Percentiles rank a stretch among this genome's conserved stretches.
Conservation (phyloP, 2,113 vertebrate species). For the Poecile atricapillus region DNA sequence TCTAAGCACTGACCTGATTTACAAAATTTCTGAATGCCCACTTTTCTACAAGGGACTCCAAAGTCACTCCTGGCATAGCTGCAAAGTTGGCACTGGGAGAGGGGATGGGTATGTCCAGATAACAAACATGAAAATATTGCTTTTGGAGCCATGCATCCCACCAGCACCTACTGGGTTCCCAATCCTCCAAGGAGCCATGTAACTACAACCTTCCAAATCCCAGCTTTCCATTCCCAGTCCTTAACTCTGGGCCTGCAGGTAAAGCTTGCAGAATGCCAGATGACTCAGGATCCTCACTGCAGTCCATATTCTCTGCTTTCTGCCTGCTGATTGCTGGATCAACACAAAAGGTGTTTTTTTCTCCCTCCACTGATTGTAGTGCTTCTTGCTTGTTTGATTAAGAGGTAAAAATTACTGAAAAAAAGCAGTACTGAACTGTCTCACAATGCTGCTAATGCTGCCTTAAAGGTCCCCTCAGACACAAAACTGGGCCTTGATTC, state of each 20-base stretch:
- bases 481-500: neutral
- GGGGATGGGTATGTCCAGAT: neutral
- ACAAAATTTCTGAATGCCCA: neutral
- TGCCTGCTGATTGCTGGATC: neutral
- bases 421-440: neutral
- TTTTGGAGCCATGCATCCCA: neutral
- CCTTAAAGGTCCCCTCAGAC: neutral
- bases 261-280: neutral
- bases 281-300: rapidly evolving
- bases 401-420: neutral
- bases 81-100: neutral
- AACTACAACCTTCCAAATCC: neutral
- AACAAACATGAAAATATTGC: neutral
- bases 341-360: neutral
- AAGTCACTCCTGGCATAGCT: neutral
- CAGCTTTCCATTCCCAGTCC: neutral
- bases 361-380: neutral
- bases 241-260: neutral
- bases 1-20: neutral
- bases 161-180: neutral
- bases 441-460: neutral
- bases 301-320: neutral
- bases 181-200: neutral
- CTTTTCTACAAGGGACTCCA: neutral
- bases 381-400: neutral